Evolutionary conservation across 2,888 invertebrate species (phyloP), one percentile per base, ranked within the genome.

Genomic region (Anodontia alba): DNA sequence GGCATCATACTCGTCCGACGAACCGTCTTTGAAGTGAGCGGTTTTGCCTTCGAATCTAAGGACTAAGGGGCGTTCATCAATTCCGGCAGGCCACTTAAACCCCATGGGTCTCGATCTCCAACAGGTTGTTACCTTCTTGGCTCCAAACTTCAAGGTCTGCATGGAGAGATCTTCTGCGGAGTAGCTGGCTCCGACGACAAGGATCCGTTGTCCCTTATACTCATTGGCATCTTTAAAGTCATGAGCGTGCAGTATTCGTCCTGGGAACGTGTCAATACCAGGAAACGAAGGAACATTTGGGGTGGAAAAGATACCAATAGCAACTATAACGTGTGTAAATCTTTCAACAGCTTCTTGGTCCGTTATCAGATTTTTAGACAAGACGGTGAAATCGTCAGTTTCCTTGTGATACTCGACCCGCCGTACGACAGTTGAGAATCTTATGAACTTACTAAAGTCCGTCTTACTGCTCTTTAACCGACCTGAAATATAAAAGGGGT

Each of bases 11-110:
- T 84, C 80, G 0, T 83, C 81, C 0, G 68, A 54, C 17, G 78
- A 77, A 1, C 84, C 84, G 33, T 87, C 87, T 57, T 76, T 81
- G 57, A 87, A 87, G 23, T 69, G n/a, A 2, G 78, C 80, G 2
- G 29, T 49, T 15, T 84, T 76, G 15, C 70, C 51, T 1, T 79
- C 70, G 20, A 86, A 72, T n/a, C 38, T 67, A 54, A 74, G 68
- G 49, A 76, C 73, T 20, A 83, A 46, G 5, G 83, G 84, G 12
- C 83, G 71, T 36, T 87, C 84, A 43, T 82, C 79, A 3, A 87
- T 77, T 12, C 78, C 78, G 17, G 68, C 15, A 31, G 82, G 82
- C 76, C 80, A 84, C 49, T 82, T 82, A 68, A 81, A 87, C 5
- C 76, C 78, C 84, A 84, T 82, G 15, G 84, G 80, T 38, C 73